A percentile compares a stretch with the other conserved stretches of the same genome.
Evolutionary conservation across 2,888 invertebrate species (phyloP).

Genomic region (Cephus pygmeus): DNA sequence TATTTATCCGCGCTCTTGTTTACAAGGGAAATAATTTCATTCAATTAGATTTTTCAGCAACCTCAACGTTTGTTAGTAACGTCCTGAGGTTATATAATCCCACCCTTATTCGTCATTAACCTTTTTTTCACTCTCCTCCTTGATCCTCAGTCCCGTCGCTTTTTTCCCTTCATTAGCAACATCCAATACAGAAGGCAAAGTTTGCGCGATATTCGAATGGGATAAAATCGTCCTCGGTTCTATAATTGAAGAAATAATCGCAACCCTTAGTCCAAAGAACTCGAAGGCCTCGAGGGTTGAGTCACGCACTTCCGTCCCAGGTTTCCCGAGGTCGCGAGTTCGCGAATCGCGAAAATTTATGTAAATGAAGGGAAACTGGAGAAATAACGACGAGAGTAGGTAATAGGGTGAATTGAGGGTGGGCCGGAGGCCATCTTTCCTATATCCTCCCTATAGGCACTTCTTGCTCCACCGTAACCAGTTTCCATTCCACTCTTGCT

Average conservation of each 20-base stretch:
- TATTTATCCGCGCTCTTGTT: not conserved
- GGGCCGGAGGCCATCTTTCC: not conserved
- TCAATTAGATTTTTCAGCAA: conserved; percentile 18
- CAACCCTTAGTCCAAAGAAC: not conserved
- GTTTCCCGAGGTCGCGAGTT: not conserved
- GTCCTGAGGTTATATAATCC: not conserved
- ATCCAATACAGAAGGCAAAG: not conserved
- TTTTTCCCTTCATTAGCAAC: not conserved
- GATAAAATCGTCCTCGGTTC: not conserved
- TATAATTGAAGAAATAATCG: not conserved
- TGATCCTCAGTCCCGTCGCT: not conserved
- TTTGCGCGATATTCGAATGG: not conserved
- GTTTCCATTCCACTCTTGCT: too few species aligned
- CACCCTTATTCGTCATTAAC: not conserved
- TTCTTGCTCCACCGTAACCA: too few species aligned
- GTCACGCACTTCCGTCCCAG: not conserved
- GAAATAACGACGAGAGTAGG: not conserved
- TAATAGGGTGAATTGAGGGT: not conserved
- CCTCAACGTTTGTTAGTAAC: not conserved
- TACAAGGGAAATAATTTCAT: conserved; percentile 15
- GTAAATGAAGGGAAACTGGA: not conserved
- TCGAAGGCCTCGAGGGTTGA: not conserved
- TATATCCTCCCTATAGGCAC: not conserved
- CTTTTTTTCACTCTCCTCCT: not conserved
- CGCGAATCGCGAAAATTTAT: not conserved